Percentiles rank a stretch among this genome's conserved stretches.
These are phyloP conservation scores for Notospermus geniculatus DNA, from an alignment of 1,140 invertebrate genomes.

Conservation along the genomic window DNA sequence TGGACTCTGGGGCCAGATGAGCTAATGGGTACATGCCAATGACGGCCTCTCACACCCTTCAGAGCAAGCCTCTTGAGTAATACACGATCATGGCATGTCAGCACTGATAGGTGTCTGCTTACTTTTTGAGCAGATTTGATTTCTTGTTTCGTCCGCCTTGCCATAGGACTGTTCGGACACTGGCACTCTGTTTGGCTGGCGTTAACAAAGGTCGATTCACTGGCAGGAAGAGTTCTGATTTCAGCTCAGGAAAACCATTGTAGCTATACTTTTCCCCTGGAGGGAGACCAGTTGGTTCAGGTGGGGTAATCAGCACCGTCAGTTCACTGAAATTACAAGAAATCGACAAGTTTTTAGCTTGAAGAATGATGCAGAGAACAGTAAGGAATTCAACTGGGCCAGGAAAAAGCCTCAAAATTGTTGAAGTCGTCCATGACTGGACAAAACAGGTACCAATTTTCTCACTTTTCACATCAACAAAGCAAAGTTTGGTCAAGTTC, in stretches of 20 bases:
- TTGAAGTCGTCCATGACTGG: no score
- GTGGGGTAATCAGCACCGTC: slow-evolving; percentile 94
- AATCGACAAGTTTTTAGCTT: no score
- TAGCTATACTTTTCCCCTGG: slow-evolving; percentile 50
- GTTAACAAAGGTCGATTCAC: slow-evolving; percentile 39
- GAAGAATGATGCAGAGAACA: neutral
- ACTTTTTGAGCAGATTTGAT: slow-evolving; percentile 87
- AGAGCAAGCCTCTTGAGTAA: neutral
- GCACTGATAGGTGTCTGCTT: slow-evolving; percentile 20
- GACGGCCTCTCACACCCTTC: no score
- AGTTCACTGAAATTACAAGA: slow-evolving; percentile 65
- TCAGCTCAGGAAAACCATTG: slow-evolving; percentile 58
- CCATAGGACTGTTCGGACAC: slow-evolving; percentile 82
- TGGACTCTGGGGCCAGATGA: no score
- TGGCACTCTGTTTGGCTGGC: slow-evolving; percentile 53
- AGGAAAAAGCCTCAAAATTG: no score
- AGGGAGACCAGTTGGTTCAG: slow-evolving; percentile 66
- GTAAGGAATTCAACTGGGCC: no score
- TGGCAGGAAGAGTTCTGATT: slow-evolving; percentile 61
- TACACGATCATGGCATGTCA: neutral
- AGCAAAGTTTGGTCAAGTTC: no score
- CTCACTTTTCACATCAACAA: no score
- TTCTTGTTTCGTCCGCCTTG: slow-evolving; percentile 90
- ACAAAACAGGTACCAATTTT: no score
- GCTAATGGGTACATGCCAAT: no score